Conservation (phyloP, 2,888 invertebrate species). For the Netelia virgata region DNA sequence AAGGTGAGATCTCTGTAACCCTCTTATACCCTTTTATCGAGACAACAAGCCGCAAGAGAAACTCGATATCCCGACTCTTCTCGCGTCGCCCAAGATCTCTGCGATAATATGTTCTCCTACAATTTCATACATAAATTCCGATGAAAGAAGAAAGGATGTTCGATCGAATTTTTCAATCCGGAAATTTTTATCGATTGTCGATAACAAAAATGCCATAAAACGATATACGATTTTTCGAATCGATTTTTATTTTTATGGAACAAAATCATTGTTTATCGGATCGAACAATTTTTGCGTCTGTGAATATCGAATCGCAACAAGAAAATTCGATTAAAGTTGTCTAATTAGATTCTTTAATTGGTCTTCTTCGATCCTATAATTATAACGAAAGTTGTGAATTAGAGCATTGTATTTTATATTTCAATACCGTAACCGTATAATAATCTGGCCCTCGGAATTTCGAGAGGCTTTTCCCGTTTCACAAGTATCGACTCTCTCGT, state of each 20-base stretch:
- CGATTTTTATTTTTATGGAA: too few relatives aligned
- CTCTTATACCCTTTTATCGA: background rate
- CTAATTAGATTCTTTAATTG: background rate
- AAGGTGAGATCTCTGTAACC: constrained; percentile 35
- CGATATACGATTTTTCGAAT: too few relatives aligned
- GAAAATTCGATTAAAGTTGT: background rate
- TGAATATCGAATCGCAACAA: background rate
- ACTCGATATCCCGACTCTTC: constrained; percentile 28
- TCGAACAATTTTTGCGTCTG: too few relatives aligned
- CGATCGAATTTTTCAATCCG: too few relatives aligned
- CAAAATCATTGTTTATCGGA: too few relatives aligned
- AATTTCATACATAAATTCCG: too few relatives aligned
- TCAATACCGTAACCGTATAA: too few relatives aligned
- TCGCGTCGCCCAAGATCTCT: background rate
- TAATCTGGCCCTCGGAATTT: constrained; percentile 23
- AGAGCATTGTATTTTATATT: too few relatives aligned
- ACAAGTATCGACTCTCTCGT: constrained; percentile 16
- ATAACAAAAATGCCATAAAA: too few relatives aligned
- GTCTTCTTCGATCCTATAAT: background rate
- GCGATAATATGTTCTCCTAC: too few relatives aligned
- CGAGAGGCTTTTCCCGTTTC: constrained; percentile 31
- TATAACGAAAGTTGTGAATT: constrained; percentile 9
- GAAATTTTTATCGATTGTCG: too few relatives aligned
- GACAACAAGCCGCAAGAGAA: constrained; percentile 5
- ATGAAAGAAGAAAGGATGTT: too few relatives aligned